Percentiles rank a stretch among this genome's conserved stretches.
Evolutionary conservation across 2,888 invertebrate species (phyloP).

Genomic region (Petrophora chlorosata): DNA sequence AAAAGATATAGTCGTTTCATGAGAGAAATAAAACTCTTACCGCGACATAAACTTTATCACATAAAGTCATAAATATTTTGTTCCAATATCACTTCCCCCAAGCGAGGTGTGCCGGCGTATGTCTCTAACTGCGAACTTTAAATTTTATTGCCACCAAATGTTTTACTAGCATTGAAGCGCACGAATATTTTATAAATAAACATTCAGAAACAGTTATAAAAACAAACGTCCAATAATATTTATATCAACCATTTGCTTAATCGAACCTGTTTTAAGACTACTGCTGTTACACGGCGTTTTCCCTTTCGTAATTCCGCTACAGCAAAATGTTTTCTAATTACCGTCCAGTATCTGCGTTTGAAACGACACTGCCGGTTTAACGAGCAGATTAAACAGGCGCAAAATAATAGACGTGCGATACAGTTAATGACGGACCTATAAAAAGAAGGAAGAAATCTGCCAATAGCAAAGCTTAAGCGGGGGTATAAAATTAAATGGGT

Average conservation of each 20-base stretch:
- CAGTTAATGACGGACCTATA: constrained; percentile 73
- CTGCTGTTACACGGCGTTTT: constrained; percentile 17
- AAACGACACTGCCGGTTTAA: constrained; percentile 52
- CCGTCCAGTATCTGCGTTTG: constrained; percentile 43
- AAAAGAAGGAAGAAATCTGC: constrained; percentile 77
- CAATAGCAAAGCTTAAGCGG: constrained; percentile 80
- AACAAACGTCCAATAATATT: constrained; percentile 17
- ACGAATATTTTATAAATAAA: constrained; percentile 23
- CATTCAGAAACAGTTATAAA: constrained; percentile 14
- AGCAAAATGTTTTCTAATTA: constrained; percentile 38
- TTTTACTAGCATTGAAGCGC: constrained; percentile 24
- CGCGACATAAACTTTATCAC: constrained; percentile 77
- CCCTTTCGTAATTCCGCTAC: constrained; percentile 16
- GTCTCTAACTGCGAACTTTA: constrained; percentile 51
- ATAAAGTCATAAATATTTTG: constrained; percentile 75
- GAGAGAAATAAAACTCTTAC: constrained; percentile 75
- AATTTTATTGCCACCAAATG: constrained; percentile 43
- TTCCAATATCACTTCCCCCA: constrained; percentile 64
- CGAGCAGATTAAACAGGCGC: constrained; percentile 60
- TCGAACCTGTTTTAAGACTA: constrained; percentile 4
- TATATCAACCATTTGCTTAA: constrained; percentile 6
- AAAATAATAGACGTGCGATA: constrained; percentile 71
- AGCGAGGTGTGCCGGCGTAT: constrained; percentile 46
- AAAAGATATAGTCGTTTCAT: constrained; percentile 61
- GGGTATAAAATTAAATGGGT: constrained; percentile 82